These are phyloP conservation scores for Panurus biarmicus DNA, from an alignment of 2,113 vertebrate species.

Conservation along the genomic window DNA sequence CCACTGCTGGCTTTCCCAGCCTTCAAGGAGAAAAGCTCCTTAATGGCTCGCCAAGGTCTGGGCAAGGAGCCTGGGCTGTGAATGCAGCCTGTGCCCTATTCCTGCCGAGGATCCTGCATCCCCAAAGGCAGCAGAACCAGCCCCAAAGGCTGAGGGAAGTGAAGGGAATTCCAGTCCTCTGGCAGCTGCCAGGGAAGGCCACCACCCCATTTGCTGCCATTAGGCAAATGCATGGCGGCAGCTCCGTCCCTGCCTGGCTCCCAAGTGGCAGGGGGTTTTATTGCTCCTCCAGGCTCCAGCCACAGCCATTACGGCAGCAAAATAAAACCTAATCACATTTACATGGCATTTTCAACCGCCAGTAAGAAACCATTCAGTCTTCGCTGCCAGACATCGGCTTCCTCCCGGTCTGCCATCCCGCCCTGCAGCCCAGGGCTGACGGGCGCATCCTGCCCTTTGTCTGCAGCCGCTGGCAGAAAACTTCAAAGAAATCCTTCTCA, in stretches of 20 bases:
- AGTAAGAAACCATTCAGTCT: not conserved
- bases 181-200: not conserved
- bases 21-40: not conserved
- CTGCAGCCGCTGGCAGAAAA: not conserved
- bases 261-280: not conserved
- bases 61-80: not conserved
- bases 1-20: not conserved
- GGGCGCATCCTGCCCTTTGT: conserved; percentile 44
- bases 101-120: not conserved
- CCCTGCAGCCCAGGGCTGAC: not conserved
- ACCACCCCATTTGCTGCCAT: not conserved
- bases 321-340: not conserved
- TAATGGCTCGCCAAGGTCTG: not conserved
- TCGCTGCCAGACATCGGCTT: not conserved
- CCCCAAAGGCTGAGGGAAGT: not conserved
- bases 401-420: not conserved
- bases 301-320: not conserved
- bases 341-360: not conserved
- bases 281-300: conserved; percentile 8
- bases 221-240: not conserved
- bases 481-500: conserved; percentile 26
- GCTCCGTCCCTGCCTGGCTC: not conserved
- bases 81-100: rapidly evolving
- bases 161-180: not conserved
- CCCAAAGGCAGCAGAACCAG: not conserved